phyloP scores from a whole-genome alignment of 2,113 vertebrate species.

The Hirundichthys speculiger region DNA sequence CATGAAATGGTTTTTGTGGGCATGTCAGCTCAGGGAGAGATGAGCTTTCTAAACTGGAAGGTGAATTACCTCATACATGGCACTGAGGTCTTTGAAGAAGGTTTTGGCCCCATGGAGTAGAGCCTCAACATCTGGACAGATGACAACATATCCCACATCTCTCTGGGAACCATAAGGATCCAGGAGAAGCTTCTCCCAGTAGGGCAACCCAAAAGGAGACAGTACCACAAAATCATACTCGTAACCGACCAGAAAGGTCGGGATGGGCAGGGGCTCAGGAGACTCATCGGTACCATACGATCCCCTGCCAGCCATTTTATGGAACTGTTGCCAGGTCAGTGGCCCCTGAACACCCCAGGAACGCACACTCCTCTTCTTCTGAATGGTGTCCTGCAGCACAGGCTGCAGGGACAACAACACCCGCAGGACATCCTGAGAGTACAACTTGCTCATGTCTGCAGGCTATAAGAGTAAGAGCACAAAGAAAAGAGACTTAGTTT shows the following conservation, averaged over 20 bases:
- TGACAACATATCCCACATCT: constrained; percentile 94
- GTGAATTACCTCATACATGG: constrained; percentile 91
- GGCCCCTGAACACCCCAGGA: constrained; percentile 98
- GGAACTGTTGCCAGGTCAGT: constrained; percentile 98
- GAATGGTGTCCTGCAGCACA: constrained; percentile 96
- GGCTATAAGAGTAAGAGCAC: constrained; percentile 67
- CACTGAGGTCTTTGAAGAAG: constrained; percentile 96
- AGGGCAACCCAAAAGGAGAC: constrained; percentile 96
- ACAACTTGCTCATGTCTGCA: constrained; percentile 92
- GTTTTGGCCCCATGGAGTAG: constrained; percentile 91
- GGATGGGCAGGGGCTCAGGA: constrained; percentile 97
- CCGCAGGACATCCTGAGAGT: constrained; percentile 96
- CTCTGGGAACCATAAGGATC: constrained; percentile 97
- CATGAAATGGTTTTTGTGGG: constrained; percentile 3
- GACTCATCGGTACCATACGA: constrained; percentile 99
- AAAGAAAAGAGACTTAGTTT: background rate
- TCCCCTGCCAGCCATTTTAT: constrained; percentile 98
- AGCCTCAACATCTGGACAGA: constrained; percentile 96
- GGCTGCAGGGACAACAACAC: constrained; percentile 97
- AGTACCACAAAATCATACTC: constrained; percentile 99
- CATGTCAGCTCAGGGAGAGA: constrained; percentile 18
- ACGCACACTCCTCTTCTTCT: constrained; percentile 96
- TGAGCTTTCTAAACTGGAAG: background rate
- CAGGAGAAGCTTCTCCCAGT: constrained; percentile 97
- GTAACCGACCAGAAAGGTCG: constrained; percentile 95